Evolutionary conservation across 2,113 vertebrate species (phyloP), one percentile per base, ranked within the genome.

Genomic region (Pantherophis guttatus): DNA sequence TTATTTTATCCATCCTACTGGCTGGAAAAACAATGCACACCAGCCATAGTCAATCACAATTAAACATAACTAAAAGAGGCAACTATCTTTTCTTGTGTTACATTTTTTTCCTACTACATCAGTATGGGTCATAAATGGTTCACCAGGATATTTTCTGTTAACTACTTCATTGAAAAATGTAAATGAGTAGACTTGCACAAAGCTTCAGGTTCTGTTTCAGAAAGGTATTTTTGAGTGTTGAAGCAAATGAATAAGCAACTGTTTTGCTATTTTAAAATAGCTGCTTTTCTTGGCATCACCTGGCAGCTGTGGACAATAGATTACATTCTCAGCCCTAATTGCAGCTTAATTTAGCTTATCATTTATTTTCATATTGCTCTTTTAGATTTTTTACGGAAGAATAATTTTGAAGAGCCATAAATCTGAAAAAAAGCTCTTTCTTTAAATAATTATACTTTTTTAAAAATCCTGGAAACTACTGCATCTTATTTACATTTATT

Each of bases 21-120:
- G 33, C 70, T 39, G 33, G 70, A 81, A 81, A 19, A 81, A 21
- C 70, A 81, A 39, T 19, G 17, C 33, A 81, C 2, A 3, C 70
- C 15, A 39, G 15, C 15, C 15, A 75, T 15, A 75, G n/a, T 33
- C 15, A 17, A 75, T 39, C 17, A 44, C 17, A 21, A 70, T 29
- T n/a, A 33, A 81, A 81, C 17, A 81, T 81, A 81, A 81, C 33
- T 81, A 39, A 39, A 81, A 8, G 33, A 8, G 7, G 15, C 33
- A 81, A 81, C 33, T 39, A 44, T 17, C 75, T 13, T 50, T 54
- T 8, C 0, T 21, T 90, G 0, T 44, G 85, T 92, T 50, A 0
- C 9, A 81, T 2, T 7, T 0, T 24, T 1, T 1, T 0, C 19
- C 59, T 62, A 12, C 33, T 0, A 0, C 13, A 9, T 75, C n/a